Base-by-base conservation (phyloP, 2,888 invertebrate genomes). In the Bellardia pandia region DNA sequence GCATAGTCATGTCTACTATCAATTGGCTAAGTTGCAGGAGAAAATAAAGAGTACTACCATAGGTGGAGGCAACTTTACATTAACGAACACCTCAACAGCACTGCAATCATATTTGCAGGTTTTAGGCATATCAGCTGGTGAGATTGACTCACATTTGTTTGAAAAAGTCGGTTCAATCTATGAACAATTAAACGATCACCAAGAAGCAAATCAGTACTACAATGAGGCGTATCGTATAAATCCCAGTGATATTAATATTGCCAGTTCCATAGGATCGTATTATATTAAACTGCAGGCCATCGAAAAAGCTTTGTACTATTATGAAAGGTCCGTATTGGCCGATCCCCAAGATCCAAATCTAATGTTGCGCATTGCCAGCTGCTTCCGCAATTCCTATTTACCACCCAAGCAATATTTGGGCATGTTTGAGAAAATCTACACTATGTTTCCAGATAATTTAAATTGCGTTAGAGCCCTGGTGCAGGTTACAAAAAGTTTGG, bases 371-470 rank as follows among this genome's bases (percentile, higher is more conserved):
- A 96, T 97, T 71, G 98, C 98, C 9, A 96, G 96, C 48, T 98
- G 98, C 92, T 96, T 97, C 91, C 94, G 98, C 58, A 95, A 97
- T 89, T 96, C 96, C 80, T 98, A 98, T 42, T 85, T 93, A 88
- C 96, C 95, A 82, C 93, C 95, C 76, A 95, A 95, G 88, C 94
- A 94, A 88, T 94, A 94, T 88, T 86, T 94, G 81, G 91, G 91
- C 68, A 91, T 94, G 89, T 94, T 94, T 74, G 93, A 93, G 86
- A 92, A 93, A 69, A 94, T 99, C 91, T 97, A 99, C 92, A 94
- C 95, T 30, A 96, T 96, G 89, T 99, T 99, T 93, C 99, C 99
- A 0, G 98, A 99, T 88, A 99, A 99, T 93, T 95, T 97, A 1
- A 98, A 98, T 92, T 99, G 99, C 95, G 93, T 99, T 97, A 96